These are phyloP conservation scores for Colostygia pectinataria DNA, from an alignment of 2,888 invertebrate species.

Conservation along the genomic window DNA sequence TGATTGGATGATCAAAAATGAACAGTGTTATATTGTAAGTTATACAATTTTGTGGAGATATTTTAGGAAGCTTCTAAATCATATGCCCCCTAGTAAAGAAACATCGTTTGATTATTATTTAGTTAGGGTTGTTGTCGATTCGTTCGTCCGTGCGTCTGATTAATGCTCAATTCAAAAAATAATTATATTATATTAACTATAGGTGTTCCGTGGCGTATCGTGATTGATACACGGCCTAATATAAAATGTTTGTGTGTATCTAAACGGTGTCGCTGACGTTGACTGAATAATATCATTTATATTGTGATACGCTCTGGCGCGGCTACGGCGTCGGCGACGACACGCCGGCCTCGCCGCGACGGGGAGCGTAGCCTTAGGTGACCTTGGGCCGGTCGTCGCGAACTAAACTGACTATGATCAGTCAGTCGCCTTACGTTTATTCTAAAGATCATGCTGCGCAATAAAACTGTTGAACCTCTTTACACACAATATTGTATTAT, in stretches of 20 bases:
- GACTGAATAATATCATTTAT: slow-evolving; percentile 49
- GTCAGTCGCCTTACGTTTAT: slow-evolving; percentile 38
- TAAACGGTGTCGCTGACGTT: slow-evolving; percentile 42
- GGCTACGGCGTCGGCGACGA: slow-evolving; percentile 12
- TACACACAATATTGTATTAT: slow-evolving; percentile 37
- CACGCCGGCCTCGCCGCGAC: slow-evolving; percentile 16
- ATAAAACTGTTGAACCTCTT: slow-evolving; percentile 37
- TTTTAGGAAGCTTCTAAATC: slow-evolving; percentile 74
- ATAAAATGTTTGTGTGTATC: slow-evolving; percentile 42
- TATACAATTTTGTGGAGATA: slow-evolving; percentile 64
- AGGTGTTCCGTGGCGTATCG: slow-evolving; percentile 61
- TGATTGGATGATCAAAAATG: slow-evolving; percentile 52
- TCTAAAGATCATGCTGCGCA: slow-evolving; percentile 39
- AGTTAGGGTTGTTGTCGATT: slow-evolving; percentile 74
- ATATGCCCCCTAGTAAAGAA: slow-evolving; percentile 64
- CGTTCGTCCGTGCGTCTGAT: slow-evolving; percentile 76
- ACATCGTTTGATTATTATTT: slow-evolving; percentile 46
- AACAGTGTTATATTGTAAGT: slow-evolving; percentile 65
- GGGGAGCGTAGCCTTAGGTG: slow-evolving; percentile 32
- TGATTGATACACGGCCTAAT: slow-evolving; percentile 68
- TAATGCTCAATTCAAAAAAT: slow-evolving; percentile 72
- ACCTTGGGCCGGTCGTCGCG: slow-evolving; percentile 35
- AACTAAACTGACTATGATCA: slow-evolving; percentile 35
- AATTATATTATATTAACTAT: slow-evolving; percentile 55
- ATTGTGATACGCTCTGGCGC: slow-evolving; percentile 43